phyloP scores from a whole-genome alignment of 2,113 vertebrate genomes.

The Miniopterus natalensis region DNA sequence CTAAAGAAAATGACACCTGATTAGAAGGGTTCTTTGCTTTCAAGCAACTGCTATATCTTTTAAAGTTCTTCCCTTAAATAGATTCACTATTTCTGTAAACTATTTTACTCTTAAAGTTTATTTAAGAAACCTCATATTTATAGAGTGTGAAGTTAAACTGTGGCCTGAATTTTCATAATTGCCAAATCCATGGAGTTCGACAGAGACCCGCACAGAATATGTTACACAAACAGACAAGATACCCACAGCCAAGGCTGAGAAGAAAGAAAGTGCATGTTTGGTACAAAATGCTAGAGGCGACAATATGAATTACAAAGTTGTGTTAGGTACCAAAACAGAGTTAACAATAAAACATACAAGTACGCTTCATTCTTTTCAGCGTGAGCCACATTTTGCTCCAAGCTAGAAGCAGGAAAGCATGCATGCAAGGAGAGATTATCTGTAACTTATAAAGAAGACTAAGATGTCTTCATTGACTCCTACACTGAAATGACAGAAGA shows the following conservation, averaged over 20 bases:
- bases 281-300: background rate
- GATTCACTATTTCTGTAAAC: background rate
- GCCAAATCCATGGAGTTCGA: background rate
- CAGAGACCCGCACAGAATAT: background rate
- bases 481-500: slow-evolving; percentile 33
- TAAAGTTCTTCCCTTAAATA: background rate
- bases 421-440: slow-evolving; percentile 30
- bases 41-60: background rate
- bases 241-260: background rate
- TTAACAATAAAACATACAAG: slow-evolving; percentile 51
- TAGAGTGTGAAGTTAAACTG: background rate
- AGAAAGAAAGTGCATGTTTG: background rate
- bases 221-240: background rate
- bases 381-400: background rate
- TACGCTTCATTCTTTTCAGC: background rate
- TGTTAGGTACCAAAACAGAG: background rate
- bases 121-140: background rate
- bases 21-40: background rate
- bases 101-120: background rate
- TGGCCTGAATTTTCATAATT: background rate
- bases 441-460: slow-evolving; percentile 54
- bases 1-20: background rate
- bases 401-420: slow-evolving; percentile 28
- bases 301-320: background rate
- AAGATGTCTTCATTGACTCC: slow-evolving; percentile 42